Conservation (phyloP, 2,797 vertebrate genomes). For the Australoheros facetus region DNA sequence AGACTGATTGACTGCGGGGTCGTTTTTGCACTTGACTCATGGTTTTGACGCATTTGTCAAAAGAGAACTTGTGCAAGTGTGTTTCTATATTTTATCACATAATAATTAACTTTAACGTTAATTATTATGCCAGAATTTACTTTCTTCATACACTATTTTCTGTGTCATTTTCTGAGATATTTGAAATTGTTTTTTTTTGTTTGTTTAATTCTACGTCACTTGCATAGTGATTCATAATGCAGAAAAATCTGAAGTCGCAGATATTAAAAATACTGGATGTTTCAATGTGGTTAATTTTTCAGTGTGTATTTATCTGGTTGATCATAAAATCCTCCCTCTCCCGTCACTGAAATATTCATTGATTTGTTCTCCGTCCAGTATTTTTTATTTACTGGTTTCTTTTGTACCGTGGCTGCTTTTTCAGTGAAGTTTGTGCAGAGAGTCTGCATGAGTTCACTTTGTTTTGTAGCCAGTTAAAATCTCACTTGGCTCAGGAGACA, state of each 20-base stretch:
- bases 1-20: too few species aligned
- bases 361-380: not conserved
- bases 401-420: not conserved
- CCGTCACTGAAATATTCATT: too few species aligned
- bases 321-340: not conserved
- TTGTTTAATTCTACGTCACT: not conserved
- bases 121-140: too few species aligned
- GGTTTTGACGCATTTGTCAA: not conserved
- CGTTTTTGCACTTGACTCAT: too few species aligned
- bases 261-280: not conserved
- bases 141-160: too few species aligned
- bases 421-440: not conserved
- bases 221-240: not conserved
- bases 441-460: conserved; percentile 1
- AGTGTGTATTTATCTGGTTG: not conserved
- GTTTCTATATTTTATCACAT: not conserved
- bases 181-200: not conserved
- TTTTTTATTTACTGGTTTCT: not conserved
- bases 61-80: not conserved
- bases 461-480: not conserved
- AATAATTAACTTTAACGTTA: not conserved
- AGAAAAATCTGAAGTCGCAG: not conserved
- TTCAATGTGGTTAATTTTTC: not conserved
- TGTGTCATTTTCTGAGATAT: not conserved
- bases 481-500: conserved; percentile 1